These are phyloP conservation scores for Drosophila testacea DNA, from an alignment of 2,888 invertebrate species.

Conservation along the genomic window DNA sequence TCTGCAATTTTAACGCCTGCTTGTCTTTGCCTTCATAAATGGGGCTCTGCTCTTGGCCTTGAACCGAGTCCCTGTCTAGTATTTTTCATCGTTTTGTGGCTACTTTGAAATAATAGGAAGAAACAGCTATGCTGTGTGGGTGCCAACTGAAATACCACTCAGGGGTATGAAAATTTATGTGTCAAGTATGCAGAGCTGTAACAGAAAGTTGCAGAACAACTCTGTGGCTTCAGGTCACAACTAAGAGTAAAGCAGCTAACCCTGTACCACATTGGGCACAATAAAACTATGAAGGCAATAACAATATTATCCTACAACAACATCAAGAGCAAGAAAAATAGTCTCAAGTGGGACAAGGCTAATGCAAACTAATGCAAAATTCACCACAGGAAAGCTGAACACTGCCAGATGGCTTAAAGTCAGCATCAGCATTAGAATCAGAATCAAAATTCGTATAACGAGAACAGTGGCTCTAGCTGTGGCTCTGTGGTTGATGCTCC, in stretches of 20 bases:
- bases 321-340: neutral
- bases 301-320: slow-evolving; percentile 51
- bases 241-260: slow-evolving; percentile 37
- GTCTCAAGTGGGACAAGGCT: slow-evolving; percentile 44
- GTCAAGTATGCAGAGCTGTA: slow-evolving; percentile 47
- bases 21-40: slow-evolving; percentile 41
- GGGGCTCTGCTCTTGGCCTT: slow-evolving; percentile 45
- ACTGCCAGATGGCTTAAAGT: slow-evolving; percentile 39
- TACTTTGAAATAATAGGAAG: slow-evolving; percentile 28
- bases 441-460: slow-evolving; percentile 28
- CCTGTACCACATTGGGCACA: slow-evolving; percentile 65
- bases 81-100: slow-evolving; percentile 34
- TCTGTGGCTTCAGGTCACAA: slow-evolving; percentile 57
- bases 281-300: slow-evolving; percentile 57
- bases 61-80: slow-evolving; percentile 16
- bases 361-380: slow-evolving; percentile 72
- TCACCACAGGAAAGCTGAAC: slow-evolving; percentile 54
- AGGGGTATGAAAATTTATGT: slow-evolving; percentile 64
- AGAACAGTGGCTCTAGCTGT: slow-evolving; percentile 8
- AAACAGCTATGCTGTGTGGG: slow-evolving; percentile 28
- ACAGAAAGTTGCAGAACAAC: slow-evolving; percentile 51
- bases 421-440: slow-evolving; percentile 25
- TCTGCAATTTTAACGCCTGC: slow-evolving; percentile 32
- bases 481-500: slow-evolving; percentile 25
- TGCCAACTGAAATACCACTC: slow-evolving; percentile 44